phyloP scores from a whole-genome alignment of 2,797 vertebrate species.

The Allobates femoralis region DNA sequence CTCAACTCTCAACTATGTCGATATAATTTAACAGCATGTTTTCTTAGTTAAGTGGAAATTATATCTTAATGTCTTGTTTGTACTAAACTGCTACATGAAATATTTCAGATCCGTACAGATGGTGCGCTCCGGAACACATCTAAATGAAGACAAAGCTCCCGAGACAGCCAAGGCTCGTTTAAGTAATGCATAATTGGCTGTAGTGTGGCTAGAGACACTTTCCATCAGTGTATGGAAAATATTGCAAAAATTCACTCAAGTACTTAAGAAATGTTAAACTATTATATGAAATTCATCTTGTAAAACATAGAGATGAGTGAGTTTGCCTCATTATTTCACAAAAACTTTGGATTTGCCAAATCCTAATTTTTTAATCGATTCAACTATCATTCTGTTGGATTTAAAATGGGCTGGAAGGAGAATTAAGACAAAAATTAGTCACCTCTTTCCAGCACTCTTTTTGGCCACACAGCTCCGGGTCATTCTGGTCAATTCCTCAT shows the following conservation, averaged over 20 bases:
- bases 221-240: background rate
- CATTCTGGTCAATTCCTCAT: too few species aligned
- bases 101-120: background rate
- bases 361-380: too few species aligned
- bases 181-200: slow-evolving; percentile 1
- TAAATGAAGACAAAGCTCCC: background rate
- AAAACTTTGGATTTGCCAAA: too few species aligned
- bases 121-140: background rate
- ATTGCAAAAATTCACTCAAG: background rate
- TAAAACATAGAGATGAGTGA: background rate
- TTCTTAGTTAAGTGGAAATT: background rate
- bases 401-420: too few species aligned
- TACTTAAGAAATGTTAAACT: background rate
- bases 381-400: too few species aligned
- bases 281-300: background rate
- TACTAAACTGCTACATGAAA: background rate
- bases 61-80: background rate
- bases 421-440: too few species aligned
- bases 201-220: background rate
- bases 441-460: too few species aligned
- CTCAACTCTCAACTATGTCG: background rate
- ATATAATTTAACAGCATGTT: slow-evolving; percentile 4
- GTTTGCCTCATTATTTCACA: too few species aligned
- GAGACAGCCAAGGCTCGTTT: background rate
- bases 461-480: too few species aligned